Evolutionary conservation across 2,113 vertebrate species (phyloP), one percentile per base, ranked within the genome.

Genomic region (Butorides virescens): DNA sequence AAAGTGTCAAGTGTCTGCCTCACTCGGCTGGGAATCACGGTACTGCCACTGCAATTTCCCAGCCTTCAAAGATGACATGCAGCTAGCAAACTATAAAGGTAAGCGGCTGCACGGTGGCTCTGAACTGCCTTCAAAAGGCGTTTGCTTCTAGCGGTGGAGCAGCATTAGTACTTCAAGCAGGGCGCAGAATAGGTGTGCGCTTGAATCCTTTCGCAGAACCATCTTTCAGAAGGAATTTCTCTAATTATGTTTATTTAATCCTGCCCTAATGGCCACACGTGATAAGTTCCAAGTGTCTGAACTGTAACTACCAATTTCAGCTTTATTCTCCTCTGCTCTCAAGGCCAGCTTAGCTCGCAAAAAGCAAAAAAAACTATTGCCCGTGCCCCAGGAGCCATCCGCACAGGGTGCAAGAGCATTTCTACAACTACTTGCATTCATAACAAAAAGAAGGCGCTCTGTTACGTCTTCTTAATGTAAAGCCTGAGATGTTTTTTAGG

Each of bases 61-160:
- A 95, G 96, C 90, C 93, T 96, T 96, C 96, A 97, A 95, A 97
- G 96, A 65, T 95, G 94, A 96, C 96, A 94, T 46, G 92, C 93
- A 95, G 96, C 96, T 88, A 83, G 77, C 90, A 80, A 94, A 92
- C 90, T 96, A 88, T 90, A 94, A 95, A 96, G 93, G 88, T 79
- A 75, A 95, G 96, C n/a, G 73, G 32, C 93, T 92, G 95, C 93
- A 75, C 68, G 1, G 95, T 77, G 94, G 72, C 94, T 97, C 95
- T 84, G 95, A 94, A 92, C 95, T 91, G 82, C 95, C 89, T 97
- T 96, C 95, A 95, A 94, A 97, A 93, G 93, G 68, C 92, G 32
- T 94, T 96, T 88, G 59, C 93, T 95, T 86, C 96, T 44, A 88
- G 90, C 59, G 2, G 30, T 56, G 75, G 75, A 95, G 88, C 93